A percentile compares a stretch with the other conserved stretches of the same genome.
phyloP scores from a whole-genome alignment of 2,113 vertebrate genomes.

The Ailuropoda melanoleuca region DNA sequence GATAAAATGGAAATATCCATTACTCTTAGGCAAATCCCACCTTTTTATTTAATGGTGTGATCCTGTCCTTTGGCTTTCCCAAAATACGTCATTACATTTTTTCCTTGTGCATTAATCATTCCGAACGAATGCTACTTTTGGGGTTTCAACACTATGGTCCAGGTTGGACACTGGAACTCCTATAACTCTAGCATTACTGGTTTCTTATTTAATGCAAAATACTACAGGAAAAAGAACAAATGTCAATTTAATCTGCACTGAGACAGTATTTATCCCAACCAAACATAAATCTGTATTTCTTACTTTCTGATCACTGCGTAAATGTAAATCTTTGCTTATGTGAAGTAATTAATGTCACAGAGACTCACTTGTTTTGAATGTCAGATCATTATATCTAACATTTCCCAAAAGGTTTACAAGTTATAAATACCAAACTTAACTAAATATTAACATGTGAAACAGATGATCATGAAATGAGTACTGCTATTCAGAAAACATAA shows the following conservation, averaged over 20 bases:
- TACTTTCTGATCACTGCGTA: not conserved
- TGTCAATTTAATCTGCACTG: not conserved
- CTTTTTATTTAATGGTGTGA: not conserved
- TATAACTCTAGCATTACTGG: not conserved
- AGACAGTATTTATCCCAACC: not conserved
- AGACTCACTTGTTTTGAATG: not conserved
- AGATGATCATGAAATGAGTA: not conserved
- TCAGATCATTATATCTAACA: not conserved
- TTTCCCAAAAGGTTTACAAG: not conserved
- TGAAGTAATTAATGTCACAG: not conserved
- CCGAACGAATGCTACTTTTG: not conserved
- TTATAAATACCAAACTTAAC: not conserved
- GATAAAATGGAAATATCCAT: not conserved
- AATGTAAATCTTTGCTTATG: not conserved
- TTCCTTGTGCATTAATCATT: not conserved
- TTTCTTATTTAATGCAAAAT: not conserved
- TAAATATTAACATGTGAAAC: not conserved
- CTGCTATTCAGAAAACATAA: not conserved
- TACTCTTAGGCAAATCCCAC: not conserved
- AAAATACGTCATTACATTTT: not conserved
- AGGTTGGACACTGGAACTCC: not conserved
- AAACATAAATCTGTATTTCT: not conserved
- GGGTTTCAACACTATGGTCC: not conserved
- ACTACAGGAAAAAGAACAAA: not conserved
- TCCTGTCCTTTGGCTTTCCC: not conserved